These are phyloP conservation scores for Phrynocephalus guinanensis DNA, from an alignment of 2,797 vertebrate species.

Conservation along the genomic window DNA sequence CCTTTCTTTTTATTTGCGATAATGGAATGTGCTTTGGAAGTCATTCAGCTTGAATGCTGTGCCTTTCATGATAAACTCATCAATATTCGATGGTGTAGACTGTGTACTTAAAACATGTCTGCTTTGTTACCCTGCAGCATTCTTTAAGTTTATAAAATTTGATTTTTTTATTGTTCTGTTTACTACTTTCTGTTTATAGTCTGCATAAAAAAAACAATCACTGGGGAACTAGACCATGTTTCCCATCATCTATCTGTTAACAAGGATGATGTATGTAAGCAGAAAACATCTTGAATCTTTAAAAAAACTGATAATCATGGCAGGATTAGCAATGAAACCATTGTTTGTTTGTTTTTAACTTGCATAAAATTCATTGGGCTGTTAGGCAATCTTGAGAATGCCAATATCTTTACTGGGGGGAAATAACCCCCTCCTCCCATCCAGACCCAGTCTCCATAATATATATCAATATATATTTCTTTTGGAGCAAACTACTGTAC, in stretches of 20 bases:
- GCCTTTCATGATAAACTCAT: background rate
- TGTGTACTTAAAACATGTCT: conserved; percentile 59
- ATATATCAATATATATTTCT: background rate
- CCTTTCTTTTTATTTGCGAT: background rate
- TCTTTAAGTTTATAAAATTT: conserved; percentile 34
- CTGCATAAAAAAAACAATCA: conserved; percentile 41
- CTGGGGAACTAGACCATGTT: conserved; percentile 28
- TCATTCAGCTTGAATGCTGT: background rate
- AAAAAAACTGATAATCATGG: conserved; percentile 3
- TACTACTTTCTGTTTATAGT: conserved; percentile 60
- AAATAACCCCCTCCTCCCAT: conserved; percentile 22
- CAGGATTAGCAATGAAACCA: too few relatives aligned
- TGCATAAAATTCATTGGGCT: conserved; percentile 48
- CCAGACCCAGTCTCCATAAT: conserved; percentile 48
- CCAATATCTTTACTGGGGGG: background rate
- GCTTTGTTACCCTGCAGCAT: conserved; percentile 38
- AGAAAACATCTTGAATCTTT: conserved; percentile 58
- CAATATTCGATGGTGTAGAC: background rate
- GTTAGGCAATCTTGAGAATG: conserved; percentile 36
- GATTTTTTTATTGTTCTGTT: conserved; percentile 49
- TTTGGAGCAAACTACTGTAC: background rate
- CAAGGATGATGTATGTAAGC: conserved; percentile 44
- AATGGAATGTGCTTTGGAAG: background rate
- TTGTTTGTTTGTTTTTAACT: conserved; percentile 31
- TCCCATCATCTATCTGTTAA: conserved; percentile 61